Evolutionary conservation across 2,888 invertebrate genomes (phyloP).

Genomic region (Torymus texanus): DNA sequence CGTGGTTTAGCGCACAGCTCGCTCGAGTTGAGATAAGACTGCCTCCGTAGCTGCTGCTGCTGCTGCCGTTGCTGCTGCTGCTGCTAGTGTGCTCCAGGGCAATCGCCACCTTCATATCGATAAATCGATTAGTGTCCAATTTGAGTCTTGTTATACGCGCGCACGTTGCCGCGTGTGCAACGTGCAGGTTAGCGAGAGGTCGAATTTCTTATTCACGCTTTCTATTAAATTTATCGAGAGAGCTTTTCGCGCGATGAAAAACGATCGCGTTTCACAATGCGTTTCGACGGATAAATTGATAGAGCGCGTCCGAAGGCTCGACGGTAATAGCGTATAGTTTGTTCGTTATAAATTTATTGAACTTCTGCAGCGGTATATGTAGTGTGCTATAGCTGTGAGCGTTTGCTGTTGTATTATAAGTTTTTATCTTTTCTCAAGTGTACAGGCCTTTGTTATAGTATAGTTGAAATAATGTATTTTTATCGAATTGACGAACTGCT

Average conservation of each 20-base stretch:
- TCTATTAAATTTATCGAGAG: conserved; percentile 26
- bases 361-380: too few relatives aligned
- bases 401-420: too few relatives aligned
- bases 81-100: conserved; percentile 59
- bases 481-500: too few relatives aligned
- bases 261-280: background rate
- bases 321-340: too few relatives aligned
- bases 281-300: background rate
- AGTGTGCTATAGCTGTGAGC: too few relatives aligned
- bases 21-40: conserved; percentile 57
- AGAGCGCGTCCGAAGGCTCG: background rate
- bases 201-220: conserved; percentile 47
- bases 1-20: conserved; percentile 43
- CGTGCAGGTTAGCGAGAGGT: conserved; percentile 10
- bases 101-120: conserved; percentile 65
- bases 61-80: conserved; percentile 1
- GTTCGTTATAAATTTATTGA: too few relatives aligned
- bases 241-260: background rate
- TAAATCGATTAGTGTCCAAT: conserved; percentile 61
- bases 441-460: too few relatives aligned
- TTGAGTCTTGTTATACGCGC: conserved; percentile 44
- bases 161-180: too few relatives aligned
- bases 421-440: too few relatives aligned
- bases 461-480: too few relatives aligned
- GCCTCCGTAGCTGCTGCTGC: background rate